Conservation (phyloP, 2,888 invertebrate species). For the Heliconius ismenius region DNA sequence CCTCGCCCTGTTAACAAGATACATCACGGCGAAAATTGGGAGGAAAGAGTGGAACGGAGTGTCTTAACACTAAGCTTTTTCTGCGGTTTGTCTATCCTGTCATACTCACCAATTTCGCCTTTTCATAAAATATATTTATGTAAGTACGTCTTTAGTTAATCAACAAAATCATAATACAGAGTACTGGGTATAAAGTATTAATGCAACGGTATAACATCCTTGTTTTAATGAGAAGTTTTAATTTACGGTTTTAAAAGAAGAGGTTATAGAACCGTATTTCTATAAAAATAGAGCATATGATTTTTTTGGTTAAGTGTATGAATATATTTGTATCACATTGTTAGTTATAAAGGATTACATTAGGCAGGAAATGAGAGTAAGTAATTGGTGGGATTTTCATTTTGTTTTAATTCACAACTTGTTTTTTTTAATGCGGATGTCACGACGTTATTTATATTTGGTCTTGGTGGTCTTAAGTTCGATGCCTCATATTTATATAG, state of each 20-base stretch:
- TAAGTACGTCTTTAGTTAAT: background rate
- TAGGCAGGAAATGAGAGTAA: conserved; percentile 39
- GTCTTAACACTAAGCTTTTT: too few species aligned
- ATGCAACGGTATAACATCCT: conserved; percentile 42
- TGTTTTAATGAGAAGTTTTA: conserved; percentile 27
- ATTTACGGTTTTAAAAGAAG: conserved; percentile 3
- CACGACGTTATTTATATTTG: background rate
- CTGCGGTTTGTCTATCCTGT: too few species aligned
- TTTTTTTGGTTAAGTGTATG: background rate
- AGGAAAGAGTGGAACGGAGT: too few species aligned
- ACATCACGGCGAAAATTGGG: too few species aligned
- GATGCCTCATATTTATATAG: too few species aligned
- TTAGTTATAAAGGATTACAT: conserved; percentile 32
- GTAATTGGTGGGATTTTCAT: conserved; percentile 33
- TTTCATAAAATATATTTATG: background rate
- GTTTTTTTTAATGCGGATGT: background rate
- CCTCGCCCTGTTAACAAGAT: too few species aligned
- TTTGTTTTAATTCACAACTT: conserved; percentile 23
- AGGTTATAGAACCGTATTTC: background rate
- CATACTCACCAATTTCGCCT: too few species aligned
- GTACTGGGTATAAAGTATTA: conserved; percentile 27
- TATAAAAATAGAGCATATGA: background rate
- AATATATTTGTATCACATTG: conserved; percentile 9
- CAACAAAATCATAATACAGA: conserved; percentile 30
- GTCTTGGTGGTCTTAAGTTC: background rate